A percentile compares a stretch with the other conserved stretches of the same genome.
phyloP scores from a whole-genome alignment of 1,140 invertebrate genomes.

The Trichonephila inaurata region DNA sequence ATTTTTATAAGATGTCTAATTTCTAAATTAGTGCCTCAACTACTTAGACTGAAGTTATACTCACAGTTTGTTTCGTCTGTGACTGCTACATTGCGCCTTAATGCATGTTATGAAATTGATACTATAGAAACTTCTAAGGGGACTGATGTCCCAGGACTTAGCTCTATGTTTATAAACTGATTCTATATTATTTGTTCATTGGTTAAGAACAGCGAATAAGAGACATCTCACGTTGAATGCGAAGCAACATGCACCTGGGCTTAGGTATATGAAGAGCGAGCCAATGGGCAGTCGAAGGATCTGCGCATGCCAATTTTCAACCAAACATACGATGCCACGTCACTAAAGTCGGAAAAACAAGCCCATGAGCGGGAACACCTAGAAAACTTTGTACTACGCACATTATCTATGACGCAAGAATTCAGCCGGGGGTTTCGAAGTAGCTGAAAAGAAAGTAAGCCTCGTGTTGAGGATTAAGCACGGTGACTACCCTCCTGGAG shows the following conservation, averaged over 20 bases:
- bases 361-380: background rate
- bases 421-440: slow-evolving; percentile 50
- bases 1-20: too few relatives aligned
- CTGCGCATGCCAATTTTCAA: background rate
- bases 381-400: slow-evolving; percentile 19
- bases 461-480: background rate
- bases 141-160: background rate
- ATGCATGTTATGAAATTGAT: too few relatives aligned
- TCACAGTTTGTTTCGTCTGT: too few relatives aligned
- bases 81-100: too few relatives aligned
- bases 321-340: background rate
- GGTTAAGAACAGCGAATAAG: slow-evolving; percentile 37
- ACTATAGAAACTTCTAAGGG: too few relatives aligned
- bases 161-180: background rate
- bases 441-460: background rate
- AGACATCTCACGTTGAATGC: slow-evolving; percentile 45
- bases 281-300: background rate
- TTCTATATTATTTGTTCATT: background rate
- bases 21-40: too few relatives aligned
- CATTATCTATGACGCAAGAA: slow-evolving; percentile 40
- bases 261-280: slow-evolving; percentile 8
- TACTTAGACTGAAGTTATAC: too few relatives aligned
- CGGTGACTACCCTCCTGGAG: background rate
- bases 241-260: slow-evolving; percentile 45
- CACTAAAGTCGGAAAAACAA: slow-evolving; percentile 37